Conservation (phyloP, 1,140 invertebrate species). For the Drosophila truncata region DNA sequence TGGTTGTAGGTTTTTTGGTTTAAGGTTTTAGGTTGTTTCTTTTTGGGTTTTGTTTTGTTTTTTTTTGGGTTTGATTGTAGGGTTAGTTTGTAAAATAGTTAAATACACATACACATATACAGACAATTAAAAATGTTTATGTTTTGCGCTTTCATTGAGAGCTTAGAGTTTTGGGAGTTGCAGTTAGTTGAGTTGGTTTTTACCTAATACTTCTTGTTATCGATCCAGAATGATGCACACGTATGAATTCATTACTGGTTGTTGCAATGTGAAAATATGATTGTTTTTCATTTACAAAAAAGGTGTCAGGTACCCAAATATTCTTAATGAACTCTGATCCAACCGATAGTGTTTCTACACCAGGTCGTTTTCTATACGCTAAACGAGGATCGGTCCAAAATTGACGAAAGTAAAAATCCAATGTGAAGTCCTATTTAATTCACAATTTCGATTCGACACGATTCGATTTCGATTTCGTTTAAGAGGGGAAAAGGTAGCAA, state of each 20-base stretch:
- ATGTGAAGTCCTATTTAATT: slow-evolving; percentile 94
- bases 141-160: slow-evolving; percentile 50
- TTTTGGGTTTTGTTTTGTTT: slow-evolving; percentile 38
- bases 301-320: slow-evolving; percentile 99
- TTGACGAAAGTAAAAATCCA: slow-evolving; percentile 99
- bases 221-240: slow-evolving; percentile 97
- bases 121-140: slow-evolving; percentile 69
- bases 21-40: slow-evolving; percentile 21
- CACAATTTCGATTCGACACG: slow-evolving; percentile 45
- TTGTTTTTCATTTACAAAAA: slow-evolving; percentile 99
- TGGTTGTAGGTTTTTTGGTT: slow-evolving; percentile 39
- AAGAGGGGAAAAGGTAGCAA: slow-evolving; percentile 50
- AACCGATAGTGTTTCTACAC: slow-evolving; percentile 95
- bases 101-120: slow-evolving; percentile 77
- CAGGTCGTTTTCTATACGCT: slow-evolving; percentile 94
- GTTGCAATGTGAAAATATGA: slow-evolving; percentile 99
- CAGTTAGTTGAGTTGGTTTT: slow-evolving; percentile 85
- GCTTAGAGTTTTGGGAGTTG: slow-evolving; percentile 58
- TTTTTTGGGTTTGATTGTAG: slow-evolving; percentile 36
- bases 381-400: slow-evolving; percentile 98
- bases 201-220: slow-evolving; percentile 98
- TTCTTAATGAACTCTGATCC: slow-evolving; percentile 98
- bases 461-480: slow-evolving; percentile 25
- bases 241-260: slow-evolving; percentile 98
- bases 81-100: slow-evolving; percentile 54